Evolutionary conservation across 35 echinoderm and acorn worm species (phyloP).

Genomic region (Heliocidaris tuberculata): DNA sequence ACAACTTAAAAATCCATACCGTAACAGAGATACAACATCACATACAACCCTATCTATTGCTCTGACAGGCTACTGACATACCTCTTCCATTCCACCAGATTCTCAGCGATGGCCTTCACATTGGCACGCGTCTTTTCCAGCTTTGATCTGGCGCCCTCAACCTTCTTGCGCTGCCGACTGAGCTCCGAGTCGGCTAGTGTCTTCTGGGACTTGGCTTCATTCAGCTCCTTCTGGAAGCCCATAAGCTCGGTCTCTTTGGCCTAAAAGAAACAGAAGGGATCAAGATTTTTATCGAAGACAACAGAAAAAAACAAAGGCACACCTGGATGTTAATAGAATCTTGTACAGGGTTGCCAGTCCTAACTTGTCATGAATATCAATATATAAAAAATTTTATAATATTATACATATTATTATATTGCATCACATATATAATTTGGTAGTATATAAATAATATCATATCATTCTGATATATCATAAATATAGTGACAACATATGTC

Average conservation of each 20-base stretch:
- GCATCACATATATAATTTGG: too few relatives aligned
- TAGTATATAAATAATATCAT: too few relatives aligned
- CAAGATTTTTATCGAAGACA: background rate
- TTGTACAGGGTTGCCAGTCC: background rate
- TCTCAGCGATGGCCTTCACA: conserved; percentile 61
- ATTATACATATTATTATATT: too few relatives aligned
- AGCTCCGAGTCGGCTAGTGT: conserved; percentile 79
- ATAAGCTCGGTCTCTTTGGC: conserved; percentile 87
- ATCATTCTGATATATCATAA: too few relatives aligned
- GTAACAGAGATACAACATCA: too few relatives aligned
- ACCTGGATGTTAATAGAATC: background rate
- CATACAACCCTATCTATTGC: too few relatives aligned
- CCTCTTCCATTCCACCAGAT: conserved; percentile 76
- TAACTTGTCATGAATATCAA: too few relatives aligned
- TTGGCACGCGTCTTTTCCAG: conserved; percentile 71
- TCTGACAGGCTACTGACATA: conserved; percentile 1
- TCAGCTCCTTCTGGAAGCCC: conserved; percentile 90
- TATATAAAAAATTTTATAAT: too few relatives aligned
- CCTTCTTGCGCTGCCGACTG: conserved; percentile 60
- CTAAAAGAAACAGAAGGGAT: conserved; percentile 25
- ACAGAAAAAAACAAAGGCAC: background rate
- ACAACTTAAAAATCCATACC: too few relatives aligned
- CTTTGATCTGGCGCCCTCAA: conserved; percentile 70
- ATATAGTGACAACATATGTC: too few relatives aligned
- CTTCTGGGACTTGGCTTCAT: conserved; percentile 88